phyloP scores from a whole-genome alignment of 2,888 invertebrate genomes.

The Idaea aversata region DNA sequence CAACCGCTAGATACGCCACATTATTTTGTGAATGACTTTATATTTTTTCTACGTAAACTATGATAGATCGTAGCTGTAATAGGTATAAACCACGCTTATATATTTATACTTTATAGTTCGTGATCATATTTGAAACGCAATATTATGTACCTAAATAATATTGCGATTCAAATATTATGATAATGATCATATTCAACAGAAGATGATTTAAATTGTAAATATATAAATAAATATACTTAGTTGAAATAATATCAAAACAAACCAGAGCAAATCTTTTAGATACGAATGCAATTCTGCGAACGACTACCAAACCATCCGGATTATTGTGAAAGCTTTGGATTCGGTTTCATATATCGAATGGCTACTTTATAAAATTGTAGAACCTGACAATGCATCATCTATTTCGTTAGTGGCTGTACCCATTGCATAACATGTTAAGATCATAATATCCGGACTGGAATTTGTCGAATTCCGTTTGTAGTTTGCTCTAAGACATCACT shows the following conservation, averaged over 20 bases:
- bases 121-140: not conserved
- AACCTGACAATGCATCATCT: not conserved
- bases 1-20: constrained; percentile 72
- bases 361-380: not conserved
- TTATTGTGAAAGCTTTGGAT: not conserved
- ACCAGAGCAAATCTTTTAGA: not conserved
- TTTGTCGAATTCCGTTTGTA: not conserved
- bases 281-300: not conserved
- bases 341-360: not conserved
- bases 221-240: not conserved
- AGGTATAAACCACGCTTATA: not conserved
- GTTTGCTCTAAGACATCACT: not conserved
- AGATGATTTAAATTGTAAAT: not conserved
- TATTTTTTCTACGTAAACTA: constrained; percentile 49
- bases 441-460: not conserved
- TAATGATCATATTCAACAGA: not conserved
- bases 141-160: not conserved
- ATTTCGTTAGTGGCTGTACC: not conserved
- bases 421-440: not conserved
- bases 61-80: constrained; percentile 26
- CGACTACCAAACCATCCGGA: not conserved
- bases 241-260: not conserved
- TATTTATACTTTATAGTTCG: not conserved
- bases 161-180: not conserved
- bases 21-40: constrained; percentile 64